phyloP scores from a whole-genome alignment of 2,113 vertebrate genomes.

The Microcebus murinus region DNA sequence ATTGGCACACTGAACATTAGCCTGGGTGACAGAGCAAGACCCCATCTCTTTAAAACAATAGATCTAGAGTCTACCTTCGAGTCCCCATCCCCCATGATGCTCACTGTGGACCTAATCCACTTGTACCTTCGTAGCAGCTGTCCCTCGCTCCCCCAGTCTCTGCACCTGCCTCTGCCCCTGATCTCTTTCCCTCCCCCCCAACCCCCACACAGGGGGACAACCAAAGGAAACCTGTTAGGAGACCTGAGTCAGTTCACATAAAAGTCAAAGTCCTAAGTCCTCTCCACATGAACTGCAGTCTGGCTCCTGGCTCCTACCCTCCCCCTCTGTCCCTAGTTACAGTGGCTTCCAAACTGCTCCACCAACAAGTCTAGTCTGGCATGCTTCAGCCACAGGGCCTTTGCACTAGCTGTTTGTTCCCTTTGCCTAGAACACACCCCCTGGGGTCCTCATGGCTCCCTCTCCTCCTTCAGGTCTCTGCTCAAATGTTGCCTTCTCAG shows the following conservation, averaged over 20 bases:
- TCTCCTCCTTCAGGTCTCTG: background rate
- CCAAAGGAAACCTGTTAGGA: background rate
- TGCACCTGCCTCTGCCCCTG: background rate
- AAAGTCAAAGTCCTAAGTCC: constrained; percentile 34
- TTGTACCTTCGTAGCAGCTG: background rate
- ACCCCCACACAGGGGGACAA: background rate
- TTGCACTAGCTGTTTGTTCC: background rate
- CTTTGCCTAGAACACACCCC: background rate
- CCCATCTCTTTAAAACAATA: background rate
- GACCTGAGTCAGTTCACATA: background rate
- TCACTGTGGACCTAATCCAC: background rate
- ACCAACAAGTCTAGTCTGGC: background rate
- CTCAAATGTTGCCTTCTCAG: background rate
- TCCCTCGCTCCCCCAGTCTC: background rate
- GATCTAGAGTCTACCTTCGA: background rate
- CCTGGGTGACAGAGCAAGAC: too few species aligned
- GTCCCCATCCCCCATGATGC: too few species aligned
- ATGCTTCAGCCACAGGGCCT: background rate
- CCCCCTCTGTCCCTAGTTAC: background rate
- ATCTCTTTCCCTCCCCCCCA: background rate
- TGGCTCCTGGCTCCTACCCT: background rate
- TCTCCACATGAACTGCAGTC: background rate
- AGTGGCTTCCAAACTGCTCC: background rate
- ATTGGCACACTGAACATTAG: too few species aligned
- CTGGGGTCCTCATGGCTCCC: background rate